Evolutionary conservation across 1,140 invertebrate species (phyloP).

Genomic region (Macrosteles quadrilineatus): DNA sequence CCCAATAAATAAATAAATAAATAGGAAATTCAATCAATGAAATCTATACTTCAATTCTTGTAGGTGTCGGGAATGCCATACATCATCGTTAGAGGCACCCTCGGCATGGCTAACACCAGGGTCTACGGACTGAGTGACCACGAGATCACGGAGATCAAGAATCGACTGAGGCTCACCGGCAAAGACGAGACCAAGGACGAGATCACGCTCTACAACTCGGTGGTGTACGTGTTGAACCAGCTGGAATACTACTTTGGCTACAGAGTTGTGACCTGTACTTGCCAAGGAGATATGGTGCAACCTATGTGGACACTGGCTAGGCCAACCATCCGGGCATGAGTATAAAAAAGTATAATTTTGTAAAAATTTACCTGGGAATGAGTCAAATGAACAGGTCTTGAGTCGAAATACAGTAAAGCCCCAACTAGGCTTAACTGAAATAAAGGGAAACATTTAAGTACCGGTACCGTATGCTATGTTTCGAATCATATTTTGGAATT

Average conservation of each 20-base stretch:
- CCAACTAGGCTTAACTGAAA: too few relatives aligned
- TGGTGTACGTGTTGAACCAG: slow-evolving; percentile 42
- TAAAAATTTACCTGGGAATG: too few relatives aligned
- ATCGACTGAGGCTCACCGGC: slow-evolving; percentile 32
- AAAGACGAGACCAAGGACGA: slow-evolving; percentile 39
- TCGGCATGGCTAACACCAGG: slow-evolving; percentile 42
- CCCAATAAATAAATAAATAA: too few relatives aligned
- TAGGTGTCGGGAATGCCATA: slow-evolving; percentile 42
- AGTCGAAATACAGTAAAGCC: too few relatives aligned
- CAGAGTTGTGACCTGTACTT: slow-evolving; percentile 39
- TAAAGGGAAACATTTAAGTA: too few relatives aligned
- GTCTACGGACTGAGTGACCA: slow-evolving; percentile 39
- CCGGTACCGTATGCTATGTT: too few relatives aligned
- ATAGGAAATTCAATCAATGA: too few relatives aligned
- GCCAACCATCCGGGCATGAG: slow-evolving; percentile 16
- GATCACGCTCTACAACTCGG: slow-evolving; percentile 42
- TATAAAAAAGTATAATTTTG: background rate
- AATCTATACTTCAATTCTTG: too few relatives aligned
- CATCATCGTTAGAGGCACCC: slow-evolving; percentile 39
- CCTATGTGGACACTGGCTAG: slow-evolving; percentile 40
- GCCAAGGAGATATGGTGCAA: slow-evolving; percentile 36
- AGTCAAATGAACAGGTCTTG: too few relatives aligned
- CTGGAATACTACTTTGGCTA: slow-evolving; percentile 42
- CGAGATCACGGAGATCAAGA: slow-evolving; percentile 35
- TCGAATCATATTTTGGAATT: too few relatives aligned